These are phyloP conservation scores for Leiothrix lutea DNA, from an alignment of 2,113 vertebrate genomes.

Conservation along the genomic window DNA sequence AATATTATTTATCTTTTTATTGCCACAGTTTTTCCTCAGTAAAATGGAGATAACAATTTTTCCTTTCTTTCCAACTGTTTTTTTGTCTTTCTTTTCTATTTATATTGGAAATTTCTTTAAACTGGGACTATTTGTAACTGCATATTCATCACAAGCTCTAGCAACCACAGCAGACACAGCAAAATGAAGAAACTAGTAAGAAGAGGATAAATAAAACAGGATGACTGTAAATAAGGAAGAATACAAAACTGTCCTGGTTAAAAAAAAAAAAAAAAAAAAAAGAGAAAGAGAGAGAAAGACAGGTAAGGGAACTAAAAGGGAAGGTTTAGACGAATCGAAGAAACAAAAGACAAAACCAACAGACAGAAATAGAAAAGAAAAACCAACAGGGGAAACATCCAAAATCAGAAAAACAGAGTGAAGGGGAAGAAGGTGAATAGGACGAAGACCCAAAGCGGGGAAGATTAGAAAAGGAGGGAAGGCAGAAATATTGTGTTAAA, in stretches of 20 bases:
- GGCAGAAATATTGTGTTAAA: background rate
- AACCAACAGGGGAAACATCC: background rate
- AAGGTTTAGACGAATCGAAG: background rate
- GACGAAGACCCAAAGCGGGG: background rate
- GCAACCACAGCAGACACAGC: background rate
- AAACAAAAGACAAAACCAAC: background rate
- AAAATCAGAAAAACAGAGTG: background rate
- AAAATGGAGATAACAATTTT: background rate
- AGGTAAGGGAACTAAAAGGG: background rate
- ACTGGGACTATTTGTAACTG: background rate
- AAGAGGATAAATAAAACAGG: background rate
- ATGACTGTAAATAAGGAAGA: background rate
- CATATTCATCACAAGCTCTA: background rate
- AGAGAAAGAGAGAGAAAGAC: fast-evolving
- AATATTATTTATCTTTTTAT: background rate
- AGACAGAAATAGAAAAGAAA: background rate
- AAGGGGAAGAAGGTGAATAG: background rate
- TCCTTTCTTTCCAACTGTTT: background rate
- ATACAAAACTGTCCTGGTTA: background rate
- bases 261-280: background rate
- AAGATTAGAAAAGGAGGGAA: background rate
- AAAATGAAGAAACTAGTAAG: background rate
- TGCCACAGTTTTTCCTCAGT: background rate
- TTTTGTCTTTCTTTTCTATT: background rate
- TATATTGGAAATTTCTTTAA: background rate